These are phyloP conservation scores for Hyla sarda DNA, from an alignment of 2,113 vertebrate species.

Conservation along the genomic window DNA sequence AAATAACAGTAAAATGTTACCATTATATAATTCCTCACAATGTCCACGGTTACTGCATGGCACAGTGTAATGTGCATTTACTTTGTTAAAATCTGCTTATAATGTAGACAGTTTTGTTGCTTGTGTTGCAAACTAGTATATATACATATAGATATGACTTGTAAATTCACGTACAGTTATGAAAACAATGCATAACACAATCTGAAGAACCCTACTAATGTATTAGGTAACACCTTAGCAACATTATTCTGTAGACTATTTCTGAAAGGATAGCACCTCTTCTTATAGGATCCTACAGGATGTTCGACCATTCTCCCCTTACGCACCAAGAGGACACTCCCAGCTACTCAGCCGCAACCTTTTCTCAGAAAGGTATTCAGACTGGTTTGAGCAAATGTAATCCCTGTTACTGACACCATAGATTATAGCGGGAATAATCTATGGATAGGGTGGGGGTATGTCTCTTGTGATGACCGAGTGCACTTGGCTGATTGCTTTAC, in stretches of 20 bases:
- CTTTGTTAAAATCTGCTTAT: not conserved
- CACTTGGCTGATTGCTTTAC: not conserved
- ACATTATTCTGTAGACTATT: not conserved
- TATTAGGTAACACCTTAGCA: constrained; percentile 1
- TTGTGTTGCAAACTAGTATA: not conserved
- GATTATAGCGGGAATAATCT: not conserved
- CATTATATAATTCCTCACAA: not conserved
- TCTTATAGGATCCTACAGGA: constrained; percentile 75
- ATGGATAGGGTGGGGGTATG: not conserved
- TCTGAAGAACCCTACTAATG: not conserved
- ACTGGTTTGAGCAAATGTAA: not conserved
- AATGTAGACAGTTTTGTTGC: not conserved
- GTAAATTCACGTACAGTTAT: not conserved
- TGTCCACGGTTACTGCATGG: not conserved
- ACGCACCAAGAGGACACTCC: constrained; percentile 73
- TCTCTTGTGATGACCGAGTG: not conserved
- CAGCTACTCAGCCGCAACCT: constrained; percentile 70
- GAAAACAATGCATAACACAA: not conserved
- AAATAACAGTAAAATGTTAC: not conserved
- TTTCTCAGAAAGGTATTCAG: constrained; percentile 74
- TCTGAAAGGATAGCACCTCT: constrained; percentile 29
- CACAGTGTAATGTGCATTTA: not conserved
- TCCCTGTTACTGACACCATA: not conserved
- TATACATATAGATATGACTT: too few relatives aligned
- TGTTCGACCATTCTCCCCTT: constrained; percentile 77